These are phyloP conservation scores for Zaprionus vittiger DNA, from an alignment of 1,140 invertebrate species.

Conservation along the genomic window DNA sequence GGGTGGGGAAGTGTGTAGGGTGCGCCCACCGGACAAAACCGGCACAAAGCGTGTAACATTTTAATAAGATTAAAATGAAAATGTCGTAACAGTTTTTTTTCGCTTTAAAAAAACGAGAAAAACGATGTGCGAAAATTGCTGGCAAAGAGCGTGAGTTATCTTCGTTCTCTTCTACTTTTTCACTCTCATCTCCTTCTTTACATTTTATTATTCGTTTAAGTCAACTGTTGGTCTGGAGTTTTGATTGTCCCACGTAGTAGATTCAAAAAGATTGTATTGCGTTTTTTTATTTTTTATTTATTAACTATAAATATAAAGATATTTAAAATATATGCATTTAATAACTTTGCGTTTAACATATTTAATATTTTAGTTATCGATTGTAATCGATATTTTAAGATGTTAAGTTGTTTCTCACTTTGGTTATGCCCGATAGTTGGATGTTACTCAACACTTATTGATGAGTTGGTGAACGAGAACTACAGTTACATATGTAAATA, in stretches of 20 bases:
- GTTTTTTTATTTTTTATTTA: background rate
- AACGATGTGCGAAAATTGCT: background rate
- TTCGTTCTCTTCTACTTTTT: background rate
- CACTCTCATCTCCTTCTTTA: background rate
- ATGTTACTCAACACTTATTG: too few relatives aligned
- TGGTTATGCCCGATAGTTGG: too few relatives aligned
- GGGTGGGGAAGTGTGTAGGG: background rate
- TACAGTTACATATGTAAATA: background rate
- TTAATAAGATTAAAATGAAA: slow-evolving; percentile 83
- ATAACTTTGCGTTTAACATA: too few relatives aligned
- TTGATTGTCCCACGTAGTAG: background rate
- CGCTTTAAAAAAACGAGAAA: background rate
- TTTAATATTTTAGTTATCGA: background rate
- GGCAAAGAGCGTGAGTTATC: slow-evolving; percentile 1
- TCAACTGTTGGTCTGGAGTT: background rate
- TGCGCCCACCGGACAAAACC: slow-evolving; percentile 16
- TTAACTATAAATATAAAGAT: too few relatives aligned
- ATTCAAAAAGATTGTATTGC: background rate
- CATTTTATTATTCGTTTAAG: background rate
- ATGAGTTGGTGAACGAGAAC: background rate
- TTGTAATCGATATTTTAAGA: too few relatives aligned
- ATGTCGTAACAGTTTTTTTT: slow-evolving; percentile 74
- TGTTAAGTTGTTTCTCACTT: background rate
- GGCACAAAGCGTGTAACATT: slow-evolving; percentile 67
- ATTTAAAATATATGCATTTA: too few relatives aligned